phyloP scores from a whole-genome alignment of 2,888 invertebrate genomes.

The Callyntrura sp. region DNA sequence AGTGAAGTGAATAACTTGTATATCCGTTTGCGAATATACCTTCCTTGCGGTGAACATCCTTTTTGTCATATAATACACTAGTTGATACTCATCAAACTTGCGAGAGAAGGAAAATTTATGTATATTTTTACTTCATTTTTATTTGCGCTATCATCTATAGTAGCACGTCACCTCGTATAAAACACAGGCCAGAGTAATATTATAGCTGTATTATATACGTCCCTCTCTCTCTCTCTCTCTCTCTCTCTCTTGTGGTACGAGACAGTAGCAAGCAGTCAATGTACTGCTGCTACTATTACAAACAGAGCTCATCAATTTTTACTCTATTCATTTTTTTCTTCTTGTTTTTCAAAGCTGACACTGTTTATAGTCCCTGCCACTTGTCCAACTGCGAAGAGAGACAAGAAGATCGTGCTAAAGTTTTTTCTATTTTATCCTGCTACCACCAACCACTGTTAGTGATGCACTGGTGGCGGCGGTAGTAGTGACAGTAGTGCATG shows the following conservation, averaged over 20 bases:
- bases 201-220: too few relatives aligned
- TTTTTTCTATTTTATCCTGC: constrained; percentile 41
- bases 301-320: constrained; percentile 43
- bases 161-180: background rate
- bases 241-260: too few relatives aligned
- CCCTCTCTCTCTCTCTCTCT: too few relatives aligned
- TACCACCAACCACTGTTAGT: background rate
- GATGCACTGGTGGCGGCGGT: background rate
- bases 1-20: constrained; percentile 45
- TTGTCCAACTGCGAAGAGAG: constrained; percentile 68
- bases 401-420: constrained; percentile 71
- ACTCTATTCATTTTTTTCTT: constrained; percentile 24
- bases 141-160: constrained; percentile 14
- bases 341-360: constrained; percentile 53
- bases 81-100: background rate
- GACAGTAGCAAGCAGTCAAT: constrained; percentile 6
- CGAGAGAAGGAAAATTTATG: background rate
- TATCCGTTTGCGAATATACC: constrained; percentile 45
- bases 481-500: constrained; percentile 8
- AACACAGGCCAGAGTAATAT: background rate
- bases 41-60: background rate
- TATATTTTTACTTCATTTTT: constrained; percentile 15
- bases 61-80: background rate
- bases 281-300: too few relatives aligned
- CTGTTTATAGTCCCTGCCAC: constrained; percentile 70